Evolutionary conservation across 2,113 vertebrate species (phyloP).

Genomic region (Glareola pratincola): DNA sequence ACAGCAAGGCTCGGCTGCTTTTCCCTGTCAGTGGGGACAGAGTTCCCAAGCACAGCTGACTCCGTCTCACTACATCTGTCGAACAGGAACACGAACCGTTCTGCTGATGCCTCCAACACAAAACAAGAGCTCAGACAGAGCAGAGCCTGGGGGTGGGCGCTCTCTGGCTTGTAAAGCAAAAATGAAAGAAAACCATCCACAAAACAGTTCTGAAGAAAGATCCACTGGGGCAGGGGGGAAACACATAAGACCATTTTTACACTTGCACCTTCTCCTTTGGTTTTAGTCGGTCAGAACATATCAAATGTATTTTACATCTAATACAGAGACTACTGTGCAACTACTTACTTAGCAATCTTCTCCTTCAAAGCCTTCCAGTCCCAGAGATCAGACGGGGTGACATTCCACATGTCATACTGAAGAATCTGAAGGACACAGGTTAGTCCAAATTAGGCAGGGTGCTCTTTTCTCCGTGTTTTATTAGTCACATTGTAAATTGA

Average conservation of each 20-base stretch:
- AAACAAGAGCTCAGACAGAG: not conserved
- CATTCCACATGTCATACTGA: constrained; percentile 95
- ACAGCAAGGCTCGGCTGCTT: not conserved
- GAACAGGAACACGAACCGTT: not conserved
- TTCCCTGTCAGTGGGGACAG: not conserved
- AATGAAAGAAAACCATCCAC: not conserved
- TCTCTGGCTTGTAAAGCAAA: not conserved
- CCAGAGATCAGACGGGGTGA: constrained; percentile 87
- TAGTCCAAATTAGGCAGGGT: not conserved
- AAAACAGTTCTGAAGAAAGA: not conserved
- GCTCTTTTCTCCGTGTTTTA: not conserved
- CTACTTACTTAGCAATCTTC: constrained; percentile 90
- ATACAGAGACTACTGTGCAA: not conserved
- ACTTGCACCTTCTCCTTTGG: not conserved
- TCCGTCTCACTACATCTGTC: not conserved
- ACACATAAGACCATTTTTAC: not conserved
- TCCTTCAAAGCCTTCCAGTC: constrained; percentile 89
- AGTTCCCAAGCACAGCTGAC: not conserved
- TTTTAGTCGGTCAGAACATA: not conserved
- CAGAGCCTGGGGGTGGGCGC: not conserved
- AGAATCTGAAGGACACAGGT: constrained; percentile 78
- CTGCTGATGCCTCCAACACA: not conserved
- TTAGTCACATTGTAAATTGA: not conserved
- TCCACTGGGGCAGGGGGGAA: not conserved
- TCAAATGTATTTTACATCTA: accelerated